Percentiles rank a stretch among this genome's conserved stretches.
Evolutionary conservation across 2,113 vertebrate genomes (phyloP).

Genomic region (Paramisgurnus dabryanus): DNA sequence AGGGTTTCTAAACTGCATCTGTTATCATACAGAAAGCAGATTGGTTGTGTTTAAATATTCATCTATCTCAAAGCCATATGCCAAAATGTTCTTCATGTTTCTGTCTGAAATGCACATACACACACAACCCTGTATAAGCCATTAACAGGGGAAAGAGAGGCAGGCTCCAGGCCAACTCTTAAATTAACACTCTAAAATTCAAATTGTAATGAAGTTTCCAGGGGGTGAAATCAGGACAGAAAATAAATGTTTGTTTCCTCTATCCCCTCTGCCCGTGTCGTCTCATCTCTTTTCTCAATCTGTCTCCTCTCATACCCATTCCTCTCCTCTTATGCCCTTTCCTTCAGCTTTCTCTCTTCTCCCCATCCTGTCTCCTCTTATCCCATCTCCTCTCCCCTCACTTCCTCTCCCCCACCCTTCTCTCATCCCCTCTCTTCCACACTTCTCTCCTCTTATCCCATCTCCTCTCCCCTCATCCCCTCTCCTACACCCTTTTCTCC

Average conservation of each 20-base stretch:
- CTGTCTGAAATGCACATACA: constrained; percentile 31
- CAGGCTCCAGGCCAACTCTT: constrained; percentile 43
- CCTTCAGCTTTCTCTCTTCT: no score
- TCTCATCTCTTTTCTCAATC: not conserved
- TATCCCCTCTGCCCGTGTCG: not conserved
- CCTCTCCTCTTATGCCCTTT: not conserved
- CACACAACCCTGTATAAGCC: not conserved
- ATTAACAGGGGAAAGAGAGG: constrained; percentile 47
- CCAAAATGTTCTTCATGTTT: constrained; percentile 38
- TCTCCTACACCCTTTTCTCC: no score
- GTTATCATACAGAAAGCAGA: constrained; percentile 33
- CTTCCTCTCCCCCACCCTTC: no score
- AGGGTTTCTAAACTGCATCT: constrained; percentile 32
- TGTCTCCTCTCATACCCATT: not conserved
- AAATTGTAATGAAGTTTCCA: constrained; percentile 51
- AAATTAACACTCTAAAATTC: constrained; percentile 53
- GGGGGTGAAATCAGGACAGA: constrained; percentile 37
- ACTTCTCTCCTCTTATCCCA: no score
- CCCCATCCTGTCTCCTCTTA: no score
- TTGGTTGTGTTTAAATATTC: constrained; percentile 41
- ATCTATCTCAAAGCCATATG: constrained; percentile 27
- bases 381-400: no score
- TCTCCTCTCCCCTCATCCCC: no score
- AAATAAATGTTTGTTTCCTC: constrained; percentile 28
- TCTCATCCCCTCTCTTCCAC: no score